Conservation (phyloP, 1,140 invertebrate genomes). For the Conus ventricosus region DNA sequence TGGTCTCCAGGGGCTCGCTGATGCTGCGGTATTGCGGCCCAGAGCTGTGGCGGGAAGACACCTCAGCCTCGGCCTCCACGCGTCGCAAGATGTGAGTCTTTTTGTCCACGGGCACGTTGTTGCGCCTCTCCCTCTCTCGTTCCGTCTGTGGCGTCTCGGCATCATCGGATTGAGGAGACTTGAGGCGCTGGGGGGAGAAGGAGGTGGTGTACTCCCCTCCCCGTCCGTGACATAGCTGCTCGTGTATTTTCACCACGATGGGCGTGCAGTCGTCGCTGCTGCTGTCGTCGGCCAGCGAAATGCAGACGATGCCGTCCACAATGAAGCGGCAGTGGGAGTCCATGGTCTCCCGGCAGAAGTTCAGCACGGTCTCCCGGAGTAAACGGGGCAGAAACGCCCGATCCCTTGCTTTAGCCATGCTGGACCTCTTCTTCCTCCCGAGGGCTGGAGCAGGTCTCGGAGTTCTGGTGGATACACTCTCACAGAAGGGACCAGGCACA, state of each 20-base stretch:
- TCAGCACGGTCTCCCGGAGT: slow-evolving; percentile 62
- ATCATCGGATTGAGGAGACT: not conserved
- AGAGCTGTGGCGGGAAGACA: no score
- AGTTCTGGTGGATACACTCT: not conserved
- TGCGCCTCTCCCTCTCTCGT: not conserved
- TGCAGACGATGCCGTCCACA: slow-evolving; percentile 66
- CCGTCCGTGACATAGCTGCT: slow-evolving; percentile 44
- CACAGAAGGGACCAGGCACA: not conserved
- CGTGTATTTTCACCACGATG: slow-evolving; percentile 64
- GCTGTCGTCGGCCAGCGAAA: slow-evolving; percentile 54
- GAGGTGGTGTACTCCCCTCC: no score
- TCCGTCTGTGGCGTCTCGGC: not conserved
- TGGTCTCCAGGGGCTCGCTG: not conserved
- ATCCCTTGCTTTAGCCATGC: slow-evolving; percentile 44
- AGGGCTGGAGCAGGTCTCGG: not conserved
- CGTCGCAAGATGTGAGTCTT: not conserved
- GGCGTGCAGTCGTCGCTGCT: slow-evolving; percentile 56
- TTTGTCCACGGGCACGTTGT: not conserved
- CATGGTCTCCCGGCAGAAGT: slow-evolving; percentile 60
- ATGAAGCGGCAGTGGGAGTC: slow-evolving; percentile 50
- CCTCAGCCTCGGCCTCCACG: not conserved
- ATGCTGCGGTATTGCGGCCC: not conserved
- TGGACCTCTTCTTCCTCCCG: not conserved
- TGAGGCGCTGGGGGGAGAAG: not conserved
- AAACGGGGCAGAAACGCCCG: slow-evolving; percentile 54